A percentile compares a stretch with the other conserved stretches of the same genome.
Conservation (phyloP, 2,888 invertebrate species). For the Sarcophaga variegata region DNA sequence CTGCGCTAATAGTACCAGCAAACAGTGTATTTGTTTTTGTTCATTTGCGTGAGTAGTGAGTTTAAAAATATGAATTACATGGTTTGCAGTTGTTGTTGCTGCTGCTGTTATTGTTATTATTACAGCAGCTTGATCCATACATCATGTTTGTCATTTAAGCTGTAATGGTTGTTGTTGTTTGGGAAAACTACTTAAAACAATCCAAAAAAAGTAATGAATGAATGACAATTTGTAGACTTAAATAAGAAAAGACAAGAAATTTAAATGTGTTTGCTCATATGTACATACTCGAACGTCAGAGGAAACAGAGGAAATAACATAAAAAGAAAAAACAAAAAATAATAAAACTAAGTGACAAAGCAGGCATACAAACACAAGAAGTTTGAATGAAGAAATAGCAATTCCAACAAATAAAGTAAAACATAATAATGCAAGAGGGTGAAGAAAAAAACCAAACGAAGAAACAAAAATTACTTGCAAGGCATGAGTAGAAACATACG, state of each 20-base stretch:
- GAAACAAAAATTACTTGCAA: constrained; percentile 18
- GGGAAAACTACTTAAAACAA: constrained; percentile 23
- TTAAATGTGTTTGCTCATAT: too few relatives aligned
- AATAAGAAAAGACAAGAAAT: too few relatives aligned
- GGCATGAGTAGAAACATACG: too few relatives aligned
- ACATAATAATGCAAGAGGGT: neutral
- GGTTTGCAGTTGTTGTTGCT: constrained; percentile 6
- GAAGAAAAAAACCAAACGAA: constrained; percentile 4
- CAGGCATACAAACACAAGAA: neutral
- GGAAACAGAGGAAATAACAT: constrained; percentile 47
- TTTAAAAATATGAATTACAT: neutral
- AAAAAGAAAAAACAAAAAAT: constrained; percentile 17
- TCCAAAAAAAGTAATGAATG: neutral
- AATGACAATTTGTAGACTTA: too few relatives aligned
- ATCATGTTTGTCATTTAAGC: neutral
- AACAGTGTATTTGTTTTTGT: neutral
- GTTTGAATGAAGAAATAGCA: neutral
- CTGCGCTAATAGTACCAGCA: neutral
- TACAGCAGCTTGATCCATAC: constrained; percentile 30
- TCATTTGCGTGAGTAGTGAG: too few relatives aligned
- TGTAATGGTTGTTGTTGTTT: constrained; percentile 27
- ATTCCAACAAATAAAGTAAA: constrained; percentile 8
- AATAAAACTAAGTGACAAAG: neutral
- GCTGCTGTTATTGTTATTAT: neutral
- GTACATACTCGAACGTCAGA: neutral